These are phyloP conservation scores for Molossus molossus DNA, from an alignment of 2,797 vertebrate genomes.

Conservation along the genomic window DNA sequence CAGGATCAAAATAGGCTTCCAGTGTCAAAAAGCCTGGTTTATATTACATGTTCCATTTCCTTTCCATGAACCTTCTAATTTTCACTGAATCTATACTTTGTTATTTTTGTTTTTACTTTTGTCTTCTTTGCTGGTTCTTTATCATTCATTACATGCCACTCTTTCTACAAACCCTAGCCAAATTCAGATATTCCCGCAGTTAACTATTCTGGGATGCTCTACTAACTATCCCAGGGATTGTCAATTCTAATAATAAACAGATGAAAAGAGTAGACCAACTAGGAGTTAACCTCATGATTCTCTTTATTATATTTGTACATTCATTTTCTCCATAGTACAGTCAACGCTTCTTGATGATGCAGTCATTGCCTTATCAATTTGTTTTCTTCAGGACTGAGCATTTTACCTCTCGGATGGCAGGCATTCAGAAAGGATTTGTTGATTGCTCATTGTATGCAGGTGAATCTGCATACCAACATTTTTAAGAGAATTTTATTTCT, in stretches of 20 bases:
- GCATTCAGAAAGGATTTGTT: not conserved
- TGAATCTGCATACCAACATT: not conserved
- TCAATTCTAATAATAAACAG: conserved; percentile 2
- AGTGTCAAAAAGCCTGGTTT: not conserved
- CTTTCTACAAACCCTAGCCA: not conserved
- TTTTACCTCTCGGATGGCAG: not conserved
- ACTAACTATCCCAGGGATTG: not conserved
- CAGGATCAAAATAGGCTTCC: not conserved
- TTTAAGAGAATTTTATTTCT: conserved; percentile 27
- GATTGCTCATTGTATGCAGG: not conserved
- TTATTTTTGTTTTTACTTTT: not conserved
- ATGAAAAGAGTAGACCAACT: not conserved
- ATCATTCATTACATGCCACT: not conserved
- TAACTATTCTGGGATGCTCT: not conserved
- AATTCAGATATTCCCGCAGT: not conserved
- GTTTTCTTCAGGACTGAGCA: not conserved
- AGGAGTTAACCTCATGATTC: not conserved
- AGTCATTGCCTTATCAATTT: not conserved
- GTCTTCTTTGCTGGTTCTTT: not conserved
- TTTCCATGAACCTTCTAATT: not conserved
- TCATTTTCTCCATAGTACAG: not conserved
- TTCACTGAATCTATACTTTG: not conserved
- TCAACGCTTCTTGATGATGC: not conserved
- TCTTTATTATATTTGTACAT: not conserved
- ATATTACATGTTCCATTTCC: not conserved